Evolutionary conservation across 2,113 vertebrate genomes (phyloP).

Genomic region (Bufo gargarizans): DNA sequence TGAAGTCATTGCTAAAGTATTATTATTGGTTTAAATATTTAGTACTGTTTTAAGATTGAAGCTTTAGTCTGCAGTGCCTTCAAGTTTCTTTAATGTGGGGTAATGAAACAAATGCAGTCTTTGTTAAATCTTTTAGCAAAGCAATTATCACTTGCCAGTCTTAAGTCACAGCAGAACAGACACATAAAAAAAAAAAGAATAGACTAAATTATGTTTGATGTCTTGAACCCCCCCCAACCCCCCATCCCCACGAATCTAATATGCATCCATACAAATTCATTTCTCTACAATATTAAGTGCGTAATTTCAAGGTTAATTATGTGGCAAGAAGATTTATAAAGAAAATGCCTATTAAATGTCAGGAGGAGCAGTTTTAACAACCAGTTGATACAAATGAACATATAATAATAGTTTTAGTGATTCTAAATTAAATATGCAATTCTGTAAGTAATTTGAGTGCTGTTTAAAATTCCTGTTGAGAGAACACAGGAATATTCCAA

Average conservation of each 20-base stretch:
- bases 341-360: constrained; percentile 51
- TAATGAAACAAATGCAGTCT: background rate
- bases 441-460: constrained; percentile 31
- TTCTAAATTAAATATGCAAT: constrained; percentile 46
- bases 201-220: constrained; percentile 26
- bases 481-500: constrained; percentile 32
- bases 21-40: constrained; percentile 1
- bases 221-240: constrained; percentile 10
- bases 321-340: constrained; percentile 47
- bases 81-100: background rate
- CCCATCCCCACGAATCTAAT: constrained; percentile 25
- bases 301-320: constrained; percentile 56
- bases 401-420: constrained; percentile 52
- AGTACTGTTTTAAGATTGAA: background rate
- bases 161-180: constrained; percentile 23
- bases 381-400: constrained; percentile 49
- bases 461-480: constrained; percentile 36
- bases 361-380: constrained; percentile 42
- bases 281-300: constrained; percentile 48
- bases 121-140: constrained; percentile 33
- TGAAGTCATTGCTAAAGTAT: background rate
- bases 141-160: constrained; percentile 39
- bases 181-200: background rate
- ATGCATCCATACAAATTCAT: constrained; percentile 42
- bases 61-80: background rate